Evolutionary conservation across 2,113 vertebrate genomes (phyloP).

Genomic region (Paradisaea rubra): DNA sequence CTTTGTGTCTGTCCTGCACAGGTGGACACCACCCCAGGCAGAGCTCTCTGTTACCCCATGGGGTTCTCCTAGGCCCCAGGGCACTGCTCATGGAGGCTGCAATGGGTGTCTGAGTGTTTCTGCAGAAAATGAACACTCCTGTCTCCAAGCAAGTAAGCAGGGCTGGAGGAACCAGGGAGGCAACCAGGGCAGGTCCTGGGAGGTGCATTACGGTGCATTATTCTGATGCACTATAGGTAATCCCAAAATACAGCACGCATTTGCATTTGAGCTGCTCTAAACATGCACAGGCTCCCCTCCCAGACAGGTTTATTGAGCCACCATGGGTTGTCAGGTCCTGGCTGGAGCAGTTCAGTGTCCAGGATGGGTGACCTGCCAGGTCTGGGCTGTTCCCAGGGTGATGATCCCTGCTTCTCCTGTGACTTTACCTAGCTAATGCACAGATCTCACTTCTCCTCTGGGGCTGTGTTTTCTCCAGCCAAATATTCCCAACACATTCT

Average conservation of each 20-base stretch:
- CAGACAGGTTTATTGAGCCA: background rate
- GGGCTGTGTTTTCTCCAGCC: background rate
- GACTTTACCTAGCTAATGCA: background rate
- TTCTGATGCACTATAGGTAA: background rate
- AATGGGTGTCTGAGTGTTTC: background rate
- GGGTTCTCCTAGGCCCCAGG: background rate
- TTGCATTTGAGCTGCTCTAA: background rate
- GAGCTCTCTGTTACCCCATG: background rate
- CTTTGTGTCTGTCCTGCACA: background rate
- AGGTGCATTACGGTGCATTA: background rate
- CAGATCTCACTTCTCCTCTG: background rate
- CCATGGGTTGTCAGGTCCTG: background rate
- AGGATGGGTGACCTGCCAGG: background rate
- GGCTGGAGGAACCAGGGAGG: background rate
- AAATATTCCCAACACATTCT: background rate
- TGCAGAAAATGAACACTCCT: background rate
- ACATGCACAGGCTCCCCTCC: background rate
- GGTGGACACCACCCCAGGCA: background rate
- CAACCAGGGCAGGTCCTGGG: background rate
- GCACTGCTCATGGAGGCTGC: background rate
- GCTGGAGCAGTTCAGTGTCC: background rate
- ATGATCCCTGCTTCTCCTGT: background rate
- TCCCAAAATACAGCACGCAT: background rate
- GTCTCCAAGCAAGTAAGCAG: background rate
- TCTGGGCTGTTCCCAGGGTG: background rate